These are phyloP conservation scores for Diorhabda sublineata DNA, from an alignment of 1,140 invertebrate genomes.

Conservation along the genomic window DNA sequence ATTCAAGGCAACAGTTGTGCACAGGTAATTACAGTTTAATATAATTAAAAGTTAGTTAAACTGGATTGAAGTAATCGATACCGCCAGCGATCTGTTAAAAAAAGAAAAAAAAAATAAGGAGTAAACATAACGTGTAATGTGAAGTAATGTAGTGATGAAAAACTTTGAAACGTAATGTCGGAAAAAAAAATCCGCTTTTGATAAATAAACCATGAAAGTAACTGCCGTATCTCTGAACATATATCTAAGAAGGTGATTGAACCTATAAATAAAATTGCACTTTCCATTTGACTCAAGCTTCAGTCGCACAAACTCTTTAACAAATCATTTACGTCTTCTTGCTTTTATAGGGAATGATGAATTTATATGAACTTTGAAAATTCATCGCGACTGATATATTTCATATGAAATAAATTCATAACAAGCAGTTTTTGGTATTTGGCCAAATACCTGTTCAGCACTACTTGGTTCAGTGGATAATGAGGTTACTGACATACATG, in stretches of 20 bases:
- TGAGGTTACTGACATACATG: neutral
- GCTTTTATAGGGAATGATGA: neutral
- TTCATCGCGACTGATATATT: too few relatives aligned
- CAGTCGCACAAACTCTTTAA: constrained; percentile 2
- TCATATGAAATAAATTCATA: too few relatives aligned
- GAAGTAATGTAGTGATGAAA: neutral
- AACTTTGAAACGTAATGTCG: neutral
- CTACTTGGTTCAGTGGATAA: neutral
- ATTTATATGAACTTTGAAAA: neutral
- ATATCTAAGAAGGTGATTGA: neutral
- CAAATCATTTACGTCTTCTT: constrained; percentile 2
- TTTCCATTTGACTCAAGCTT: neutral
- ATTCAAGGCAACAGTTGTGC: too few relatives aligned
- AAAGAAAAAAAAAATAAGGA: neutral
- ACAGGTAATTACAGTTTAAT: too few relatives aligned
- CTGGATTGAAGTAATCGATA: too few relatives aligned
- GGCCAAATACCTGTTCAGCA: neutral
- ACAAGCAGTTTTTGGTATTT: neutral
- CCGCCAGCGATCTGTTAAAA: neutral
- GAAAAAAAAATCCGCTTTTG: constrained; percentile 1
- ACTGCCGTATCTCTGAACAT: neutral
- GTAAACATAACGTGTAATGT: neutral
- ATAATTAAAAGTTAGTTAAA: too few relatives aligned
- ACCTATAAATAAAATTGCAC: constrained; percentile 2
- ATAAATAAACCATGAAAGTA: constrained; percentile 1